phyloP scores from a whole-genome alignment of 2,797 vertebrate genomes.

The Kryptopterus vitreolus region DNA sequence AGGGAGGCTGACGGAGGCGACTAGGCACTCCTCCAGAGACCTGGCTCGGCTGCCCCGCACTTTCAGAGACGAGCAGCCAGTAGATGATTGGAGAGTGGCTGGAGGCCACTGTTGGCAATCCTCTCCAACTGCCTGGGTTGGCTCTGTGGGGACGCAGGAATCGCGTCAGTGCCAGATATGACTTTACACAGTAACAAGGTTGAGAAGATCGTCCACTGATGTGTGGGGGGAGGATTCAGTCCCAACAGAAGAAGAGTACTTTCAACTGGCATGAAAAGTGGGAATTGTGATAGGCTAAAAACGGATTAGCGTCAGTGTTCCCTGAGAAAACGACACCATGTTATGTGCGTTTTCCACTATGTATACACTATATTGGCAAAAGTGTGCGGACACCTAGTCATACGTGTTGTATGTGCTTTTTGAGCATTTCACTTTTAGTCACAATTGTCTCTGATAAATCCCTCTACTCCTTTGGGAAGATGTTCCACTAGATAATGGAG shows the following conservation, averaged over 20 bases:
- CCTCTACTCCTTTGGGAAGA: too few relatives aligned
- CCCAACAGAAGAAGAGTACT: slow-evolving; percentile 6
- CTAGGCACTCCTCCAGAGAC: slow-evolving; percentile 57
- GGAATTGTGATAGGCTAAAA: slow-evolving; percentile 3
- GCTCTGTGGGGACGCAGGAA: slow-evolving; percentile 51
- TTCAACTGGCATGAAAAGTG: not conserved
- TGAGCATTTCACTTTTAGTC: too few relatives aligned
- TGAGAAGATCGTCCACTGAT: slow-evolving; percentile 41
- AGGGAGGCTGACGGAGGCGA: slow-evolving; percentile 45
- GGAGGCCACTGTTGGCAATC: slow-evolving; percentile 52
- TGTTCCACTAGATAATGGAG: too few relatives aligned
- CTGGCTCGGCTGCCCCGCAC: slow-evolving; percentile 46
- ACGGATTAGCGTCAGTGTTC: not conserved
- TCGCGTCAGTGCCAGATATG: slow-evolving; percentile 38
- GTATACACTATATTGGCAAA: too few relatives aligned
- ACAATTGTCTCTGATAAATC: too few relatives aligned
- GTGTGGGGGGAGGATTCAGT: slow-evolving; percentile 1
- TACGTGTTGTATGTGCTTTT: too few relatives aligned
- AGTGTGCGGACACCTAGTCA: too few relatives aligned
- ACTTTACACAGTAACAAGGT: slow-evolving; percentile 35
- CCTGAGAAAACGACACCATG: not conserved
- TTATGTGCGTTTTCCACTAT: not conserved
- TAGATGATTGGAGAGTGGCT: slow-evolving; percentile 61
- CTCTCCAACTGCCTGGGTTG: slow-evolving; percentile 55
- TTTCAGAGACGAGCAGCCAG: slow-evolving; percentile 49